Percentiles rank a stretch among this genome's conserved stretches.
These are phyloP conservation scores for Onthophagus sagittarius DNA, from an alignment of 2,888 invertebrate species.

Conservation along the genomic window DNA sequence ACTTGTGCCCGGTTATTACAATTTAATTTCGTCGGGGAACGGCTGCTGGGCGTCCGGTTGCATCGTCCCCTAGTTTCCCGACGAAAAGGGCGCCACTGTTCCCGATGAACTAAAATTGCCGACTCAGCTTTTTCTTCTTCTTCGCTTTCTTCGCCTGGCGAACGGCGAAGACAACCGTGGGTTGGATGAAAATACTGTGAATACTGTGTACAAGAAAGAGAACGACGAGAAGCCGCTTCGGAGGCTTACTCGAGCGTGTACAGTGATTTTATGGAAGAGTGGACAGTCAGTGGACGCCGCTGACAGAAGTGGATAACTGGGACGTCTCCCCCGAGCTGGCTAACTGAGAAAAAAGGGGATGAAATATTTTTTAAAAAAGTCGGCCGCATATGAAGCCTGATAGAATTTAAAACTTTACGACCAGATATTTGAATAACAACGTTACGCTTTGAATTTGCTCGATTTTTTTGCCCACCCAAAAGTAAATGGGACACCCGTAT, in stretches of 20 bases:
- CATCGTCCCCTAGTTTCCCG: background rate
- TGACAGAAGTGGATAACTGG: conserved; percentile 7
- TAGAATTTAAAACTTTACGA: background rate
- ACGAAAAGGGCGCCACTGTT: background rate
- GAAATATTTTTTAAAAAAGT: background rate
- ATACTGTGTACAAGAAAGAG: background rate
- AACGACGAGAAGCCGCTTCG: background rate
- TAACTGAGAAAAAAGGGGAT: background rate
- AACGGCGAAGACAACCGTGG: background rate
- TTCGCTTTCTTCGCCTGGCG: background rate
- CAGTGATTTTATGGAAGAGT: conserved; percentile 8
- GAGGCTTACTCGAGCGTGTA: conserved; percentile 6
- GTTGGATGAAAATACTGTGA: background rate
- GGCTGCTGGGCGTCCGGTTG: background rate
- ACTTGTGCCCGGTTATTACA: conserved; percentile 13
- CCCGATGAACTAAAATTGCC: background rate
- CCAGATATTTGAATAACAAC: background rate
- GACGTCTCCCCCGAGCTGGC: background rate
- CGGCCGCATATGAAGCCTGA: background rate
- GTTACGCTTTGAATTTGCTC: background rate
- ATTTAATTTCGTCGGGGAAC: conserved; percentile 10
- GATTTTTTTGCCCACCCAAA: background rate
- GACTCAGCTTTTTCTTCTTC: background rate
- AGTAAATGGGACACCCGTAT: background rate
- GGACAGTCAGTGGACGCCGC: conserved; percentile 1